A percentile compares a stretch with the other conserved stretches of the same genome.
phyloP scores from a whole-genome alignment of 2,113 vertebrate species.

The Tapirus terrestris region DNA sequence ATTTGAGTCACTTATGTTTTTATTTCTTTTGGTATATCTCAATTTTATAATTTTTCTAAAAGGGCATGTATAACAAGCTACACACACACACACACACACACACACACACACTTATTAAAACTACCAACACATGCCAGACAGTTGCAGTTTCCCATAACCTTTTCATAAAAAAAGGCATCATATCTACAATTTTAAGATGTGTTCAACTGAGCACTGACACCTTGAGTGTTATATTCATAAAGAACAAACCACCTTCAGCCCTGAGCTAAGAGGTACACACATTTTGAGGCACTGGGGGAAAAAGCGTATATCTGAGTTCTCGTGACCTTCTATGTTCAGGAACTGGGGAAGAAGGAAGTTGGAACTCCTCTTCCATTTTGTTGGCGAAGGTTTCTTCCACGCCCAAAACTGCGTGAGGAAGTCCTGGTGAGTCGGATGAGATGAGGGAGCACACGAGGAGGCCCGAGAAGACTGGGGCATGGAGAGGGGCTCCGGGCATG shows the following conservation, averaged over 20 bases:
- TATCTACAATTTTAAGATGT: not conserved
- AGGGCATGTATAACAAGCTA: not conserved
- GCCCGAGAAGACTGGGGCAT: not conserved
- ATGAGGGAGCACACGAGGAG: fast-evolving
- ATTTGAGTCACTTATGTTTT: conserved; percentile 10
- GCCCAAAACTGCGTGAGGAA: not conserved
- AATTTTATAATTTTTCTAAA: conserved; percentile 30
- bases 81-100: not conserved
- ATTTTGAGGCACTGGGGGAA: not conserved
- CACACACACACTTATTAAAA: not conserved
- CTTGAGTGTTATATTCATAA: not conserved
- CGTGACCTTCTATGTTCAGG: not conserved
- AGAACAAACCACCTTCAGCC: not conserved
- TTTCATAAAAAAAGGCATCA: not conserved
- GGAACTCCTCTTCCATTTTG: not conserved
- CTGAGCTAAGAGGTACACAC: not conserved
- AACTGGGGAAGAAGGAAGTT: not conserved
- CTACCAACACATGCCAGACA: not conserved
- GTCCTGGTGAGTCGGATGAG: not conserved
- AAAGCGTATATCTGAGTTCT: not conserved
- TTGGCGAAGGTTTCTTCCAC: not conserved
- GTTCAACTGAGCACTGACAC: not conserved
- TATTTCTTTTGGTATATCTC: not conserved
- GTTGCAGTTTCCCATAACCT: not conserved
- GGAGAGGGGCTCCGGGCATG: not conserved